Conservation (phyloP, 2,113 vertebrate species). For the Amblyopsis rosae region DNA sequence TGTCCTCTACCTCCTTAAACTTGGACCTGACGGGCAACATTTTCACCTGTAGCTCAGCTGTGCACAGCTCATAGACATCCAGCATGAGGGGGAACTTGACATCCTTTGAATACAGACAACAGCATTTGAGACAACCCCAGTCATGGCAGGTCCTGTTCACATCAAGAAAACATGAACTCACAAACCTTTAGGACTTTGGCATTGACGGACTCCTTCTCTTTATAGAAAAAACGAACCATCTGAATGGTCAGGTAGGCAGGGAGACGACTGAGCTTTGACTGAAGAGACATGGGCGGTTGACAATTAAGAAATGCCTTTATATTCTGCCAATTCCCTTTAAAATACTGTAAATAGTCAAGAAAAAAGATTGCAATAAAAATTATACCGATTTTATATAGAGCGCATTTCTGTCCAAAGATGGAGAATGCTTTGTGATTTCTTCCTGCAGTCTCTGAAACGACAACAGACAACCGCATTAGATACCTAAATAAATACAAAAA, state of each 20-base stretch:
- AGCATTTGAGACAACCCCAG: background rate
- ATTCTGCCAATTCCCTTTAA: background rate
- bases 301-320: background rate
- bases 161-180: background rate
- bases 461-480: constrained; percentile 4
- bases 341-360: background rate
- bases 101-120: constrained; percentile 76
- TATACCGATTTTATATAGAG: constrained; percentile 96
- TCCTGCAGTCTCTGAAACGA: constrained; percentile 91
- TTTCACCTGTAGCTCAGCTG: constrained; percentile 91
- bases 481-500: background rate
- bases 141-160: background rate
- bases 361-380: constrained; percentile 28
- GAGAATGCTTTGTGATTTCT: constrained; percentile 96
- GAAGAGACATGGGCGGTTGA: constrained; percentile 18
- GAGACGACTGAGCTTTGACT: constrained; percentile 96
- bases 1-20: constrained; percentile 96
- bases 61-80: constrained; percentile 96
- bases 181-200: constrained; percentile 98
- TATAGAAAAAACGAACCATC: constrained; percentile 99
- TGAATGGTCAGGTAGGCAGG: constrained; percentile 96
- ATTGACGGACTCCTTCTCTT: constrained; percentile 99
- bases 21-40: constrained; percentile 90
- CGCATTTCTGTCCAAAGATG: constrained; percentile 93
- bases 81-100: constrained; percentile 99